Conservation (phyloP, 2,797 vertebrate species). For the Phoxinus dragarum region DNA sequence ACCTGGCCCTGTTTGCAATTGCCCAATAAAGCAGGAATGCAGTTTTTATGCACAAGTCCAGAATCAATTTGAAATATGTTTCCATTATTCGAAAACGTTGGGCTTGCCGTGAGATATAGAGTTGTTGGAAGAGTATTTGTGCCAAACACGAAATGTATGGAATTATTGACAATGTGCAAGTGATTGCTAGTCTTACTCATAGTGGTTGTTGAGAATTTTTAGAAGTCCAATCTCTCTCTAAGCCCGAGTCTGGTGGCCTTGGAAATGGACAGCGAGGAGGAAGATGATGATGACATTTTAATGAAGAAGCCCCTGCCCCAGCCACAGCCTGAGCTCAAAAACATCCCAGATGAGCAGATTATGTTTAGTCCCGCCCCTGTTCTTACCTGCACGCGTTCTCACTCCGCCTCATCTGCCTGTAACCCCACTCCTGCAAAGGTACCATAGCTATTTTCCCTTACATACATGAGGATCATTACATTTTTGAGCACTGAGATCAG, state of each 20-base stretch:
- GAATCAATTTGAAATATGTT: conserved; percentile 13
- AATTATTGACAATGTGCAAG: conserved; percentile 12
- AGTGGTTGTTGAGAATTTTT: conserved; percentile 11
- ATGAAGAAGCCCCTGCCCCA: conserved; percentile 66
- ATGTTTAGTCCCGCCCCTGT: conserved; percentile 65
- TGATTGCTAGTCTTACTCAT: conserved; percentile 39
- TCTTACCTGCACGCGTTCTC: conserved; percentile 75
- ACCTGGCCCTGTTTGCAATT: conserved; percentile 18
- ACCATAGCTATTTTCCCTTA: conserved; percentile 43
- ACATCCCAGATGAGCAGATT: conserved; percentile 74
- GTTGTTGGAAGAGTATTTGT: background rate
- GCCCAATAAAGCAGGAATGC: conserved; percentile 1
- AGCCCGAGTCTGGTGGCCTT: conserved; percentile 90
- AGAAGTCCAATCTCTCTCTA: conserved; percentile 50
- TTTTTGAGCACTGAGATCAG: background rate
- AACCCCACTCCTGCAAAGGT: conserved; percentile 79
- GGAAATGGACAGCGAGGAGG: conserved; percentile 83
- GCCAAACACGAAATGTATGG: background rate
- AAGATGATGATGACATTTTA: conserved; percentile 76
- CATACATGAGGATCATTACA: background rate
- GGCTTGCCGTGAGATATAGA: background rate
- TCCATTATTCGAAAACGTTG: background rate
- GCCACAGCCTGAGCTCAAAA: conserved; percentile 65
- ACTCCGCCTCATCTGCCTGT: conserved; percentile 79
- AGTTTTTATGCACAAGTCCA: background rate